Conservation (phyloP, 2,888 invertebrate species). For the Rotaria magnacalcarata region DNA sequence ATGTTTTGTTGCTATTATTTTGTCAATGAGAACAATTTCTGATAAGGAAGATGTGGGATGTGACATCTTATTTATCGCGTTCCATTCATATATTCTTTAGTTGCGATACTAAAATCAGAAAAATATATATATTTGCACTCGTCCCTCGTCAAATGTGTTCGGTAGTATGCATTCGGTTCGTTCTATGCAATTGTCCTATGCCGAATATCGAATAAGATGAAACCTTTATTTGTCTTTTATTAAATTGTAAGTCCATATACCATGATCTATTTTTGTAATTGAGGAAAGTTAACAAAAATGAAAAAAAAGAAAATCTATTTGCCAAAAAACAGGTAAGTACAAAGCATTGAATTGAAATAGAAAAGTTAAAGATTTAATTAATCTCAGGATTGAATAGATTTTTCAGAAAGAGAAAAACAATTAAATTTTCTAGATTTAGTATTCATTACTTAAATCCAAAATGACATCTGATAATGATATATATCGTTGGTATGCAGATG, state of each 20-base stretch:
- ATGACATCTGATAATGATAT: conserved; percentile 5
- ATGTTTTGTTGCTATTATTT: background rate
- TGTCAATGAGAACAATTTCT: background rate
- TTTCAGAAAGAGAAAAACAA: background rate
- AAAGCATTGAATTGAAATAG: background rate
- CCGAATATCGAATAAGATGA: background rate
- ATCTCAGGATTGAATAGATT: too few relatives aligned
- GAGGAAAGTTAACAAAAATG: background rate
- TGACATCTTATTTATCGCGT: background rate
- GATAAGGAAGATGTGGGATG: background rate
- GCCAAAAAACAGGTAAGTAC: background rate
- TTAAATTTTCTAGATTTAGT: background rate
- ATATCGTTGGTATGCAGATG: conserved; percentile 33
- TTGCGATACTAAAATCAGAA: background rate
- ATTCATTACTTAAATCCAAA: background rate
- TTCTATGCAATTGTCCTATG: background rate
- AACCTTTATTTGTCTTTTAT: background rate
- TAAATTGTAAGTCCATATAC: background rate
- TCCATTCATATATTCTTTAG: background rate
- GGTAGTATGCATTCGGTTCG: background rate
- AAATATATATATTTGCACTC: background rate
- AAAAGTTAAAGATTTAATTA: background rate
- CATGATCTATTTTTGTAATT: background rate
- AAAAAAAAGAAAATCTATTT: background rate
- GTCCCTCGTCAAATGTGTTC: background rate